Base-by-base conservation (phyloP, 1,140 invertebrate species). In the Platorchestia sp. region DNA sequence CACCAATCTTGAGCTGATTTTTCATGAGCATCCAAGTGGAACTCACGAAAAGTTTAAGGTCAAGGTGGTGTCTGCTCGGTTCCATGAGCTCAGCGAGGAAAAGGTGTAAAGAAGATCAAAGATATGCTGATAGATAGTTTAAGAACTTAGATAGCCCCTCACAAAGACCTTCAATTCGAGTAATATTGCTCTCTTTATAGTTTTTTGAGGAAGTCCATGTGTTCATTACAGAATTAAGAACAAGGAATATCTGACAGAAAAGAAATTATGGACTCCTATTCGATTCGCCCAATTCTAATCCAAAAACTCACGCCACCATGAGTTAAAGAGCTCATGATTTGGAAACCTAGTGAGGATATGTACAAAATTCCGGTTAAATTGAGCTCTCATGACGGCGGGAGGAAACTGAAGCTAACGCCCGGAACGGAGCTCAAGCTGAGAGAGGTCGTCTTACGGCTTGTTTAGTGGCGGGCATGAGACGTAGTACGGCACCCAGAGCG, bases 21-120 rank as follows among this genome's bases (percentile, higher is more conserved):
- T 89, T 89, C 41, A 44, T 44, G 87, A 44, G 87, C 87, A 89
- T 41, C 14, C 41, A 89, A 89, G 87, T 89, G 87, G 87, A 41
- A 89, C 87, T 89, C 41, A 89, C 41, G n/a, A 44, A 89, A 10
- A 89, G 36, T 89, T 44, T 89, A 89, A 89, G 87, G 87, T 89
- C 87, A 44, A 89, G 43, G 87, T 44, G 43, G 87, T 6, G 59
- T 75, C 14, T 27, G 59, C 59, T 10, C 59, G 27, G 59, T 36
- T 14, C 59, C 27, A 36, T 36, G 59, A 14, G 59, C 27, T 75
- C 27, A 75, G 59, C 59, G 27, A 22, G 59, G 27, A 75, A 75
- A 75, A 75, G 27, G 14, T 75, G 59, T 75, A 75, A 75, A 75
- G 59, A 75, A 75, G 59, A 75, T 75, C 36, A 75, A 10, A 75